Conservation (phyloP, 1,140 invertebrate species). For the Bilobella aurantiaca region DNA sequence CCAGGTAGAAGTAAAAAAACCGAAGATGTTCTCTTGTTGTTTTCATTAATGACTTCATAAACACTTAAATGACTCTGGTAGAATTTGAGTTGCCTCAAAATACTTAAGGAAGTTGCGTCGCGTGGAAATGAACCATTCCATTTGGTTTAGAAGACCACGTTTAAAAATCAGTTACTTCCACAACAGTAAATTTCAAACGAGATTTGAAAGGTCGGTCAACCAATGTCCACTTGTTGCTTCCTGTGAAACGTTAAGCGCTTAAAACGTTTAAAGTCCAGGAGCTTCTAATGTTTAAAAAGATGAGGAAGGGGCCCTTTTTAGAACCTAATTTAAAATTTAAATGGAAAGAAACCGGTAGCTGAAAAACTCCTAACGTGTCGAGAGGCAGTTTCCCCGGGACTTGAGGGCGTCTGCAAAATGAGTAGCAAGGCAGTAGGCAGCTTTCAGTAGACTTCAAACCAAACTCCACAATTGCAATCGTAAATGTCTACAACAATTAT, state of each 20-base stretch:
- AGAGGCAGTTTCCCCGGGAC: neutral
- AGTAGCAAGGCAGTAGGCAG: neutral
- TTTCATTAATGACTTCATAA: too few species aligned
- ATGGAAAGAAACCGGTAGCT: neutral
- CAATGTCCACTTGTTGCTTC: neutral
- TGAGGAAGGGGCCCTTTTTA: neutral
- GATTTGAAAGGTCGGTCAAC: neutral
- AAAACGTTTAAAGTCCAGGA: neutral
- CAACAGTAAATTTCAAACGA: too few species aligned
- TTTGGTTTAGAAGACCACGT: too few species aligned
- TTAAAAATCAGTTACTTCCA: too few species aligned
- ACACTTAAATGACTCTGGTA: too few species aligned
- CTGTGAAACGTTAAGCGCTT: too few species aligned
- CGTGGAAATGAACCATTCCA: too few species aligned
- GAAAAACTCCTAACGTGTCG: neutral
- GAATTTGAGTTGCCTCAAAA: too few species aligned
- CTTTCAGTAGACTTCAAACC: neutral
- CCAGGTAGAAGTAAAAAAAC: too few species aligned
- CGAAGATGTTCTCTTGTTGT: too few species aligned
- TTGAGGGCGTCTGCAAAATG: neutral
- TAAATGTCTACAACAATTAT: neutral
- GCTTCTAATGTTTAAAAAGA: neutral
- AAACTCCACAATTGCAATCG: neutral
- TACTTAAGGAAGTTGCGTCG: too few species aligned
- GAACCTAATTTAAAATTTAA: slow-evolving; percentile 5